Evolutionary conservation across 2,888 invertebrate genomes (phyloP).

Genomic region (Nomada ruficornis): DNA sequence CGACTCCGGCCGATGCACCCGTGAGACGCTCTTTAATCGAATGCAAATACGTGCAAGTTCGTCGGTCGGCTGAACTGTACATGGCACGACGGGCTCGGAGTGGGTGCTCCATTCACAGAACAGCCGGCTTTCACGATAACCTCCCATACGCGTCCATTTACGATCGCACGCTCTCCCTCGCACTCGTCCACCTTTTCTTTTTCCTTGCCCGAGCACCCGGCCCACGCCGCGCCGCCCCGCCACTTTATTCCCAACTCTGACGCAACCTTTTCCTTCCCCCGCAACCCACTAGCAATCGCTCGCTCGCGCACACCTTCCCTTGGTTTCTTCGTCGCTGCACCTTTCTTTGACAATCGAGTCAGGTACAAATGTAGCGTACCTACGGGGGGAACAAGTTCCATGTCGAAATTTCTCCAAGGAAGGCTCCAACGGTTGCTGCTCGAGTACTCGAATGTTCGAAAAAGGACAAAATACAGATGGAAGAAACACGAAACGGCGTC

Average conservation of each 20-base stretch:
- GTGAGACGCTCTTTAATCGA: slow-evolving; percentile 64
- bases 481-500: too few relatives aligned
- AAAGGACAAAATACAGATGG: too few relatives aligned
- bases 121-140: slow-evolving; percentile 58
- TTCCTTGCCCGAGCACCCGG: slow-evolving; percentile 13
- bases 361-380: background rate
- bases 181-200: slow-evolving; percentile 5
- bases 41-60: slow-evolving; percentile 67
- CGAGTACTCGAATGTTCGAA: too few relatives aligned
- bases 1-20: slow-evolving; percentile 57
- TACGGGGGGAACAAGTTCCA: slow-evolving; percentile 11
- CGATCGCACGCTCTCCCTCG: slow-evolving; percentile 30
- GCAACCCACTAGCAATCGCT: background rate
- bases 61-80: slow-evolving; percentile 55
- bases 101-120: slow-evolving; percentile 64
- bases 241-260: slow-evolving; percentile 58
- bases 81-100: slow-evolving; percentile 45
- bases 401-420: background rate
- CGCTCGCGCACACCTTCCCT: background rate
- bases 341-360: slow-evolving; percentile 38
- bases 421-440: background rate
- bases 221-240: slow-evolving; percentile 47
- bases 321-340: slow-evolving; percentile 54
- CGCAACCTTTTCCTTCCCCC: slow-evolving; percentile 38
- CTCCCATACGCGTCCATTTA: slow-evolving; percentile 60